A percentile compares a stretch with the other conserved stretches of the same genome.
Conservation (phyloP, 2,113 vertebrate genomes). For the Saccopteryx leptura region DNA sequence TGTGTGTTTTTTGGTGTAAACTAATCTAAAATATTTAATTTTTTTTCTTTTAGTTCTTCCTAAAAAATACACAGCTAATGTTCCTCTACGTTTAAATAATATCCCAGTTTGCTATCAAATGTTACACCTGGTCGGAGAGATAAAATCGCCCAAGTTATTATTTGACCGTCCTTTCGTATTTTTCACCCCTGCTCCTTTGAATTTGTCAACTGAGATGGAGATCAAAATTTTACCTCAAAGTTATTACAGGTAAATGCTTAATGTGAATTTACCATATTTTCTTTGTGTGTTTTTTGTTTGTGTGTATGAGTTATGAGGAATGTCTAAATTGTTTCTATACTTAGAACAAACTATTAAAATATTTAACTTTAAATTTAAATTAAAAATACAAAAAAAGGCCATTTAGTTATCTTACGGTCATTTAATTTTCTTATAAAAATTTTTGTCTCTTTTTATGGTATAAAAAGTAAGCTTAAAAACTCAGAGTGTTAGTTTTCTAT, state of each 20-base stretch:
- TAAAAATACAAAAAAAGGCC: not conserved
- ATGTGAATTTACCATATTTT: conserved; percentile 23
- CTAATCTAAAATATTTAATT: conserved; percentile 15
- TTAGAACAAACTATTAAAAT: not conserved
- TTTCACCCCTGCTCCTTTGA: conserved; percentile 81
- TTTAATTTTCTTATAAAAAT: not conserved
- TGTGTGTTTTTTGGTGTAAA: not conserved
- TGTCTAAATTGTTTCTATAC: conserved; percentile 1
- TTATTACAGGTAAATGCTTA: conserved; percentile 79
- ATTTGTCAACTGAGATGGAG: conserved; percentile 46
- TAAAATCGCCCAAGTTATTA: conserved; percentile 70
- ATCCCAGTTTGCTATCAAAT: conserved; percentile 46
- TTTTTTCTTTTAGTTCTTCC: conserved; percentile 27
- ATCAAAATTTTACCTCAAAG: conserved; percentile 76
- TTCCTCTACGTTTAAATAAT: conserved; percentile 73
- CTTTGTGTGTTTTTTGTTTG: conserved; percentile 47
- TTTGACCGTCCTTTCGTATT: conserved; percentile 77
- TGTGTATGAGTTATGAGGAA: not conserved
- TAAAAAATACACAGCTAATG: conserved; percentile 14
- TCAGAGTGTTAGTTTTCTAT: not conserved
- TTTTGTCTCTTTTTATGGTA: not conserved
- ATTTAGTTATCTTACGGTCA: not conserved
- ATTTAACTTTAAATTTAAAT: conserved; percentile 9
- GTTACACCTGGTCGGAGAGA: conserved; percentile 67
- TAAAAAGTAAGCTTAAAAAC: conserved; percentile 4